Conservation (phyloP, 2,797 vertebrate genomes). For the Peromyscus nudipes region DNA sequence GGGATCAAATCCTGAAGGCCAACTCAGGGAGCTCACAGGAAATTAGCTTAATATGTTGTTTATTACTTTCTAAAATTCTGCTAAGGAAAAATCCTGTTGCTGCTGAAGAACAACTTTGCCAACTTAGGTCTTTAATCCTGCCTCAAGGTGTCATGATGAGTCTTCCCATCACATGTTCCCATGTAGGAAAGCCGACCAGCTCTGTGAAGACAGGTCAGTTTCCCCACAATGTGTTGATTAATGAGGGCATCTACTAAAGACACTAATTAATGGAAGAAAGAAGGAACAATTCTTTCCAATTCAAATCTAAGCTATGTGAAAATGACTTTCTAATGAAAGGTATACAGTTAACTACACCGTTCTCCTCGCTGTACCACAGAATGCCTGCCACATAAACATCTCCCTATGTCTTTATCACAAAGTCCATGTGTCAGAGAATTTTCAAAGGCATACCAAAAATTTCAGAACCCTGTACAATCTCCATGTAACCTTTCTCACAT, state of each 20-base stretch:
- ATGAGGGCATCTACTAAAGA: conserved; percentile 25
- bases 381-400: neutral
- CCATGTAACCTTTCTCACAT: neutral
- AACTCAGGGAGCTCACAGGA: neutral
- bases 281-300: neutral
- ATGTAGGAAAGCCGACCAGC: neutral
- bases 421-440: conserved; percentile 62
- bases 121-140: neutral
- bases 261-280: conserved; percentile 73
- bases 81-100: neutral
- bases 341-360: conserved; percentile 50
- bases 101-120: neutral
- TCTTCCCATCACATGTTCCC: neutral
- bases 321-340: conserved; percentile 39
- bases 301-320: conserved; percentile 38
- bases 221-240: conserved; percentile 41
- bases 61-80: neutral
- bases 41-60: conserved; percentile 8
- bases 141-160: neutral
- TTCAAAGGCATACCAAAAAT: conserved; percentile 65
- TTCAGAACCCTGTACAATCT: conserved; percentile 19
- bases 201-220: neutral
- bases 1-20: conserved; percentile 40
- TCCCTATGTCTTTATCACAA: neutral
- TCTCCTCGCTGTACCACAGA: neutral